A percentile compares a stretch with the other conserved stretches of the same genome.
Conservation (phyloP, 2,797 vertebrate genomes). For the Periophthalmus magnuspinnatus region DNA sequence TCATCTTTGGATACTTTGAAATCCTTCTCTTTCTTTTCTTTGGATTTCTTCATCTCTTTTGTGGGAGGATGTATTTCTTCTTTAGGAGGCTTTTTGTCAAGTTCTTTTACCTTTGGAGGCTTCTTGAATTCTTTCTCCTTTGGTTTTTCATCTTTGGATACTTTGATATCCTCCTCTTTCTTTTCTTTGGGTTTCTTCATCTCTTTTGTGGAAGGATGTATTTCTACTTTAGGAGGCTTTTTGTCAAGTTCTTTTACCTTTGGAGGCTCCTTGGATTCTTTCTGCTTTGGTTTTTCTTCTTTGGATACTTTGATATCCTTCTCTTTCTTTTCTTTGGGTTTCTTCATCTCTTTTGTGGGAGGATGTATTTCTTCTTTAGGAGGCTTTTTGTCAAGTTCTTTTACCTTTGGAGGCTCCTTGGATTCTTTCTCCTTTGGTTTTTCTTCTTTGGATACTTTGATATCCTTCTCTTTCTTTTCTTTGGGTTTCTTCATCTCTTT, state of each 20-base stretch:
- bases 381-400: neutral
- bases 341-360: too few relatives aligned
- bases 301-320: too few relatives aligned
- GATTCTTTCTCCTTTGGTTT: too few relatives aligned
- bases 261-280: neutral
- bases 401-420: constrained; percentile 7
- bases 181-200: constrained; percentile 36
- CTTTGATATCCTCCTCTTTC: neutral
- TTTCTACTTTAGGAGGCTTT: constrained; percentile 8
- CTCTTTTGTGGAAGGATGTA: constrained; percentile 8
- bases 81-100: neutral
- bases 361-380: neutral
- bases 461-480: constrained; percentile 3
- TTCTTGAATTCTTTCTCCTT: constrained; percentile 5
- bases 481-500: too few relatives aligned
- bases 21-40: constrained; percentile 24
- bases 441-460: too few relatives aligned
- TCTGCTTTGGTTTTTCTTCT: too few relatives aligned
- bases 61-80: constrained; percentile 5
- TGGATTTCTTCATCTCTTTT: constrained; percentile 23
- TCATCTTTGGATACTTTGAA: neutral
- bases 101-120: constrained; percentile 1
- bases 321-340: constrained; percentile 4
- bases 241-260: neutral
- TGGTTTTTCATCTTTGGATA: neutral